Base-by-base conservation (phyloP, 2,113 vertebrate species). In the Rhinopomastus cyanomelas region DNA sequence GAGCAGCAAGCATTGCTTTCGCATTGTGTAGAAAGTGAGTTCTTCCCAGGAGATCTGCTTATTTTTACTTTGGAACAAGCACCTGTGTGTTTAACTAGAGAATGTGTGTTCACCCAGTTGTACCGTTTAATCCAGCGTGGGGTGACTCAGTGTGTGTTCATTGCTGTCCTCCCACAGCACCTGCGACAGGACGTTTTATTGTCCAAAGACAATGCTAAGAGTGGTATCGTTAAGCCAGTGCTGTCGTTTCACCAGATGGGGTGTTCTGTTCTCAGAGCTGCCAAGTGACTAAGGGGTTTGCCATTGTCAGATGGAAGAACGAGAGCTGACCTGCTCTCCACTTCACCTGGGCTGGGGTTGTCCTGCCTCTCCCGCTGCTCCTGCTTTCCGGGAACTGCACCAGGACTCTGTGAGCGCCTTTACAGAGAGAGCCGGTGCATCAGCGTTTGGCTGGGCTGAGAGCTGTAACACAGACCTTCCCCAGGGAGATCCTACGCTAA, bases 141-240 rank as follows among this genome's bases (percentile, higher is more conserved):
- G 29, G 86, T 93, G 93, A 94, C 74, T 95, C 92, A 86, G 55
- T 88, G 74, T 69, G 49, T 82, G 36, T 85, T 85, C 85, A 65
- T 42, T 79, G 62, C 94, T 92, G 8, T 3, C 8, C 74, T 74
- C 83, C 65, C 65, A 18, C 82, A 78, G 48, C 2, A 0, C 29
- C 73, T 51, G 13, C 3, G 3, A 68, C 67, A 29, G 83, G 81
- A 76, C 71, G 6, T 73, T 91, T 76, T 61, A 52, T 85, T 93
- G 86, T 90, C 84, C 84, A 78, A 86, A 90, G 92, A 90, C 92
- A 87, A 87, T 79, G 90, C 74, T 69, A 57, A 59, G 87, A 81
- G 78, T 49, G 81, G 42, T 57, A 62, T 83, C 62, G 9, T 86
- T 88, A 65, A 94, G 81, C n/a, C 19, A 3, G 16, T 5, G 0